Percentiles rank a stretch among this genome's conserved stretches.
Conservation (phyloP, 1,140 invertebrate genomes). For the Achroia grisella region DNA sequence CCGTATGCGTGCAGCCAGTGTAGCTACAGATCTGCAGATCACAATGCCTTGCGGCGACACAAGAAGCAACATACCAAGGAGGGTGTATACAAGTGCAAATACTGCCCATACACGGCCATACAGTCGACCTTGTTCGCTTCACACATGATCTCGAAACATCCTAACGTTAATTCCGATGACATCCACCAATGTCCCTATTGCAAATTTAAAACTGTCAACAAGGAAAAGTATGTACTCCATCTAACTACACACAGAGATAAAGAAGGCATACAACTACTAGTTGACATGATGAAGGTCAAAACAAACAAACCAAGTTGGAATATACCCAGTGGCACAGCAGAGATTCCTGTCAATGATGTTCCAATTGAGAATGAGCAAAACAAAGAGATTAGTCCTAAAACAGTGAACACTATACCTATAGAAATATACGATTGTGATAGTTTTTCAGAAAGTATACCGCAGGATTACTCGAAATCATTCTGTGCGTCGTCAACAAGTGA, state of each 20-base stretch:
- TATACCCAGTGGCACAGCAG: constrained; percentile 44
- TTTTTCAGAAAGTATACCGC: constrained; percentile 42
- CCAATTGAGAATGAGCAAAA: constrained; percentile 19
- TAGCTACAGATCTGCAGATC: constrained; percentile 83
- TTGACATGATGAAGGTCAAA: constrained; percentile 50
- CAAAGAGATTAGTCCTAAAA: constrained; percentile 30
- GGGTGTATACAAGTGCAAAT: constrained; percentile 81
- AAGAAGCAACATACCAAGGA: constrained; percentile 84
- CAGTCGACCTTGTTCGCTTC: constrained; percentile 78
- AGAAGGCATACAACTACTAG: constrained; percentile 44
- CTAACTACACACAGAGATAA: constrained; percentile 57
- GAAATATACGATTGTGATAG: constrained; percentile 64
- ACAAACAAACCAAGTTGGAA: constrained; percentile 53
- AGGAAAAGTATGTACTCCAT: constrained; percentile 70
- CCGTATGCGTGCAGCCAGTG: constrained; percentile 88
- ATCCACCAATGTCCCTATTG: constrained; percentile 73
- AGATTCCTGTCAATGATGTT: constrained; percentile 22
- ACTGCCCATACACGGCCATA: constrained; percentile 81
- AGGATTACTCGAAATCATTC: constrained; percentile 50
- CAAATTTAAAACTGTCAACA: constrained; percentile 72
- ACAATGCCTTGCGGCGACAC: constrained; percentile 88
- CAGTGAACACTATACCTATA: constrained; percentile 53
- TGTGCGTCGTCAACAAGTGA: constrained; percentile 28
- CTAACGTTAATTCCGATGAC: constrained; percentile 64
- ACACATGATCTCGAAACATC: constrained; percentile 75